Evolutionary conservation across 1,140 invertebrate genomes (phyloP).

Genomic region (Myzus persicae): DNA sequence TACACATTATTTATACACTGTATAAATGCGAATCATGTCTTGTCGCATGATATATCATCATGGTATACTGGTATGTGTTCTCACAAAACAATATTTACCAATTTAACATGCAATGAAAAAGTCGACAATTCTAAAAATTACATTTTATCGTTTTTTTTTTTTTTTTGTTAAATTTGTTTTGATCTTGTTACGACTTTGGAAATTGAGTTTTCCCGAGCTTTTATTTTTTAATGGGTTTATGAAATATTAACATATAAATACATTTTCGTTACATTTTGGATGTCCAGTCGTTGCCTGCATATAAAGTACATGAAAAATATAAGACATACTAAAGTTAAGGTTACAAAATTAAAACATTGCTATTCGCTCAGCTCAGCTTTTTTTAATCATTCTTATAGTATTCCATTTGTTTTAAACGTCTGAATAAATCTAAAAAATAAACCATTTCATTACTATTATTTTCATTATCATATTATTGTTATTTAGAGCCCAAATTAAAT

Average conservation of each 20-base stretch:
- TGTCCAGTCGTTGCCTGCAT: background rate
- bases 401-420: background rate
- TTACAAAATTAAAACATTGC: background rate
- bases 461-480: background rate
- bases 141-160: background rate
- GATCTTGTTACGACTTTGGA: background rate
- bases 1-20: background rate
- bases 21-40: background rate
- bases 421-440: background rate
- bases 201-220: background rate
- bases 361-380: background rate
- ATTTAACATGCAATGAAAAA: background rate
- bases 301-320: background rate
- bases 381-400: background rate
- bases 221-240: background rate
- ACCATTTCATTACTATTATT: background rate
- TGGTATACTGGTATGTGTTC: background rate
- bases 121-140: background rate
- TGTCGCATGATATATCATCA: background rate
- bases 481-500: background rate
- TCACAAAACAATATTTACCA: background rate
- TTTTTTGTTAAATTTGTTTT: background rate
- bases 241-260: slow-evolving; percentile 20
- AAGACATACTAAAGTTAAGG: background rate
- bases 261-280: background rate